These are phyloP conservation scores for Spea hammondii DNA, from an alignment of 2,797 vertebrate species.

Conservation along the genomic window DNA sequence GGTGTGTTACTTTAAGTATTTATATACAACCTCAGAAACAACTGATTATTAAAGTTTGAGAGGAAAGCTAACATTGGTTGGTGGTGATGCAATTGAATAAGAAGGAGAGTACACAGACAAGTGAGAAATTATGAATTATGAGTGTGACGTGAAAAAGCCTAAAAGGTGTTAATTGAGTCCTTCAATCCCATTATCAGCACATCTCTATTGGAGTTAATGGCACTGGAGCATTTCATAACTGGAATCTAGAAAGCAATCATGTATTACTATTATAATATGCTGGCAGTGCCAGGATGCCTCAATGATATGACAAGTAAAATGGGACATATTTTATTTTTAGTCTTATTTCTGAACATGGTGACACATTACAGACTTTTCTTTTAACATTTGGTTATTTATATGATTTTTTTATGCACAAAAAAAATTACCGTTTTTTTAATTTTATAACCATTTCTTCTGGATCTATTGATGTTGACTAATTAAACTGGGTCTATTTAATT, in stretches of 20 bases:
- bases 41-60: slow-evolving; percentile 15
- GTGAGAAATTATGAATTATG: slow-evolving; percentile 59
- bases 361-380: slow-evolving; percentile 19
- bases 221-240: slow-evolving; percentile 49
- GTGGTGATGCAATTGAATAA: slow-evolving; percentile 55
- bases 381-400: slow-evolving; percentile 25
- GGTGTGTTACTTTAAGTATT: slow-evolving; percentile 7
- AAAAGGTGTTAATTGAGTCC: slow-evolving; percentile 61
- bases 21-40: background rate
- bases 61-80: slow-evolving; percentile 57
- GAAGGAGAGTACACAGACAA: slow-evolving; percentile 54
- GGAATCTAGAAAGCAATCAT: slow-evolving; percentile 42
- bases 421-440: background rate
- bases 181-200: slow-evolving; percentile 55
- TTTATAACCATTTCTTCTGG: slow-evolving; percentile 3
- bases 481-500: background rate
- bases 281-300: slow-evolving; percentile 20
- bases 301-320: slow-evolving; percentile 41
- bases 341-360: slow-evolving; percentile 37
- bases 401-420: slow-evolving; percentile 11
- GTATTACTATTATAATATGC: slow-evolving; percentile 19
- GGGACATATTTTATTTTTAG: slow-evolving; percentile 45
- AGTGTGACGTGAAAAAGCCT: slow-evolving; percentile 57
- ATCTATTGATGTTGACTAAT: slow-evolving; percentile 7
- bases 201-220: slow-evolving; percentile 39